phyloP scores from a whole-genome alignment of 2,797 vertebrate genomes.

The Paedocypris micromegethes region DNA sequence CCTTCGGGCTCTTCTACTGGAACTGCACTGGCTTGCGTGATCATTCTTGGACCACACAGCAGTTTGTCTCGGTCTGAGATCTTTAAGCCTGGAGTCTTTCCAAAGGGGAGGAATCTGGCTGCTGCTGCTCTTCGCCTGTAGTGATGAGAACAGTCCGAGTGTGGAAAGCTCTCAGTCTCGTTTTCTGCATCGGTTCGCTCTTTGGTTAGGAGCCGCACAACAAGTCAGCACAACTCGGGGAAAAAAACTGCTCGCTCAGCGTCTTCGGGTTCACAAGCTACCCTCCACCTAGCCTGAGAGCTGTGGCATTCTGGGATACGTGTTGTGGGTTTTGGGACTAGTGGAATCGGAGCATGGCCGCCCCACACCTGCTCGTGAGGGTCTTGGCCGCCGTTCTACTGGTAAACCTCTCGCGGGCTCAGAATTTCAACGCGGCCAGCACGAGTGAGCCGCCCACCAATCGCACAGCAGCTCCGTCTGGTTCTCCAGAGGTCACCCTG shows the following conservation, averaged over 20 bases:
- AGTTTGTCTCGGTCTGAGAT: slow-evolving; percentile 25
- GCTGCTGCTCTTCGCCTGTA: slow-evolving; percentile 15
- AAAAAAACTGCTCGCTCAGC: slow-evolving; percentile 6
- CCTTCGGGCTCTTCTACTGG: slow-evolving; percentile 12
- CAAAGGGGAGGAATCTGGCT: slow-evolving; percentile 26
- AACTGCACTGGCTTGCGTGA: background rate
- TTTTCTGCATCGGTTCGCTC: slow-evolving; percentile 8
- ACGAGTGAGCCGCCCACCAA: slow-evolving; percentile 59
- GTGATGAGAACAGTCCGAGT: slow-evolving; percentile 23
- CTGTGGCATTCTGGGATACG: slow-evolving; percentile 17
- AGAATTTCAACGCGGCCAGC: slow-evolving; percentile 57
- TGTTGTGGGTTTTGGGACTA: slow-evolving; percentile 13
- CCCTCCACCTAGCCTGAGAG: slow-evolving; percentile 44
- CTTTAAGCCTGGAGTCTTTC: slow-evolving; percentile 14
- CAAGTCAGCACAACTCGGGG: slow-evolving; percentile 23
- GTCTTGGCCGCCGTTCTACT: slow-evolving; percentile 58
- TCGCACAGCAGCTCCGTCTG: slow-evolving; percentile 58
- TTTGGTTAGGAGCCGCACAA: background rate
- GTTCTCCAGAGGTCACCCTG: slow-evolving; percentile 59
- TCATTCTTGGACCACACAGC: slow-evolving; percentile 6
- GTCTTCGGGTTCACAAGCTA: background rate
- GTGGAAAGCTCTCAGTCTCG: slow-evolving; percentile 8
- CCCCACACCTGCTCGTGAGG: slow-evolving; percentile 9
- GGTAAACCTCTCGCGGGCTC: slow-evolving; percentile 69
- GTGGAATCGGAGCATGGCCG: slow-evolving; percentile 20